Evolutionary conservation across 2,888 invertebrate species (phyloP).

Genomic region (Sthenelais limicola): DNA sequence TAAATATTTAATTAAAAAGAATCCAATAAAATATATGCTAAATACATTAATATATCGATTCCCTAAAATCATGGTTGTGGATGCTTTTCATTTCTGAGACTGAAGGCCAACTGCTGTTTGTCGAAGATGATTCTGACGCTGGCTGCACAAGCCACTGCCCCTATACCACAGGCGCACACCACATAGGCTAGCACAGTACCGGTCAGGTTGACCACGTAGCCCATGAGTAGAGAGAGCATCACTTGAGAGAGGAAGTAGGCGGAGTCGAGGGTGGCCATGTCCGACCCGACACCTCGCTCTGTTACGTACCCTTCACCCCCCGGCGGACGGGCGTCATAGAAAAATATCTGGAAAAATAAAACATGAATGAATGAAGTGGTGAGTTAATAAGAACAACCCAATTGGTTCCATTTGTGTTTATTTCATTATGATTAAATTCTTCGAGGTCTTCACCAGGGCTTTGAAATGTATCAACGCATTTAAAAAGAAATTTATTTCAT

Average conservation of each 20-base stretch:
- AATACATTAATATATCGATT: too few species aligned
- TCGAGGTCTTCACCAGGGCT: too few species aligned
- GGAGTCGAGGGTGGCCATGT: slow-evolving; percentile 80
- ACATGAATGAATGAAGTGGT: neutral
- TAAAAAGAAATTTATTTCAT: too few species aligned
- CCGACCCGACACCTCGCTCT: slow-evolving; percentile 90
- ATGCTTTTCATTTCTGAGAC: too few species aligned
- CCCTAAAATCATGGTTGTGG: too few species aligned
- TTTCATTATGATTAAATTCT: too few species aligned
- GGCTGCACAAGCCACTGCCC: slow-evolving; percentile 66
- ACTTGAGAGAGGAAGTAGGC: slow-evolving; percentile 74
- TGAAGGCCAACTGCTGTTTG: slow-evolving; percentile 46
- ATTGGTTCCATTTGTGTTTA: too few species aligned
- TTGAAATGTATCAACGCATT: too few species aligned
- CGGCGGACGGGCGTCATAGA: slow-evolving; percentile 59
- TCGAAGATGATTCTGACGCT: slow-evolving; percentile 57
- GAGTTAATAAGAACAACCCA: too few species aligned
- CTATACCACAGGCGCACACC: slow-evolving; percentile 71
- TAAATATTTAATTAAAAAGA: too few species aligned
- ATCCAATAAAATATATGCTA: too few species aligned
- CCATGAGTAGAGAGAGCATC: slow-evolving; percentile 72
- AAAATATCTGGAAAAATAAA: slow-evolving; percentile 65
- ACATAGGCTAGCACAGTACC: slow-evolving; percentile 73
- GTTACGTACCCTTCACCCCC: slow-evolving; percentile 30
- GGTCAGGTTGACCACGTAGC: slow-evolving; percentile 72